A percentile compares a stretch with the other conserved stretches of the same genome.
phyloP scores from a whole-genome alignment of 1,140 invertebrate genomes.

The Halotydeus destructor region DNA sequence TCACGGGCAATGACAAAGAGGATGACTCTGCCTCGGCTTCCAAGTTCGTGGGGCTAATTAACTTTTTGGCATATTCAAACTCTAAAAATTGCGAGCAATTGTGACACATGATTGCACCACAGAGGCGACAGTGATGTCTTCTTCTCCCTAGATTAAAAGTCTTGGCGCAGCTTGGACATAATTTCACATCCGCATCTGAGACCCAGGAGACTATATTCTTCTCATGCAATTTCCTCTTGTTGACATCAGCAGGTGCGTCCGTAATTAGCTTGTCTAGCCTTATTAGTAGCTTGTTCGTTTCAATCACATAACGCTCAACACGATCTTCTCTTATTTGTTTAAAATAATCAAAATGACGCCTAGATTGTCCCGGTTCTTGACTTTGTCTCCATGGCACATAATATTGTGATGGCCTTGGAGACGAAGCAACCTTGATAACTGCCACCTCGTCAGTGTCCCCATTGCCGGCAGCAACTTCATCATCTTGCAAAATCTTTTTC shows the following conservation, averaged over 20 bases:
- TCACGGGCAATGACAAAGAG: not conserved
- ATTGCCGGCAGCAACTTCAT: constrained; percentile 10
- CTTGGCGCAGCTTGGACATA: constrained; percentile 75
- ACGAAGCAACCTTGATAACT: not conserved
- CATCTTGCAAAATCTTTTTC: constrained; percentile 30
- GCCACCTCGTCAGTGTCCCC: not conserved
- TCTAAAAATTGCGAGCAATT: constrained; percentile 74
- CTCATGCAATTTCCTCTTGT: constrained; percentile 30
- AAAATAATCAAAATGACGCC: constrained; percentile 52
- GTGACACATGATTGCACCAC: constrained; percentile 84
- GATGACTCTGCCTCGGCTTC: not conserved
- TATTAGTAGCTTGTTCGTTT: constrained; percentile 88
- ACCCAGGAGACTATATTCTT: constrained; percentile 72
- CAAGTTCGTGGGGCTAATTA: constrained; percentile 11
- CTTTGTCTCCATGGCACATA: constrained; percentile 7
- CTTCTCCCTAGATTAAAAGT: constrained; percentile 63
- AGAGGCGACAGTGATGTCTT: constrained; percentile 87
- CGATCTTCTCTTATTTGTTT: constrained; percentile 44
- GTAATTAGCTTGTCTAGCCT: constrained; percentile 70
- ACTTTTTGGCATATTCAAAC: constrained; percentile 58
- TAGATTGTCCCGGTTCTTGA: constrained; percentile 29
- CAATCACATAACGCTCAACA: constrained; percentile 66
- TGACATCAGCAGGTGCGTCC: constrained; percentile 38
- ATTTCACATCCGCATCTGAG: constrained; percentile 62
- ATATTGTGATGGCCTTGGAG: constrained; percentile 5